Base-by-base conservation (phyloP, 2,888 invertebrate genomes). In the Lobophora halterata region DNA sequence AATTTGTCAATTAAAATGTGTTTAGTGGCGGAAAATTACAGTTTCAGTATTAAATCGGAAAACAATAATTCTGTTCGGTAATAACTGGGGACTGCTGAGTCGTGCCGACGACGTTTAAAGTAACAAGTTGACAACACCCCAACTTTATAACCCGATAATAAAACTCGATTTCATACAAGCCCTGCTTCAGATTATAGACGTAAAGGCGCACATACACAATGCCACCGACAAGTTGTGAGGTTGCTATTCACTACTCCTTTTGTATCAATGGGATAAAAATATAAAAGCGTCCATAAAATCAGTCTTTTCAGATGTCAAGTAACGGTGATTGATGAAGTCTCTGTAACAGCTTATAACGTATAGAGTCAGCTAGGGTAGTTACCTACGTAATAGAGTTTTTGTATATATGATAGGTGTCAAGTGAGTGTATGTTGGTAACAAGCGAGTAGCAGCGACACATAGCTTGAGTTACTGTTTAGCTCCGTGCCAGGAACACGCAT, bases 141-240 rank as follows among this genome's bases (percentile, higher is more conserved):
- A 66, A 76, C 72, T 86, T 85, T 83, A 85, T 81, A 81, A 77
- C 81, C 82, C 77, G 77, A 79, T 82, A 81, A 83, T 83, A 85
- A 86, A 86, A 85, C 75, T 82, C 79, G 81, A 81, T 81, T 85
- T 77, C 85, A 80, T 80, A 80, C 74, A 79, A 69, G 67, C 63
- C 68, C 53, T 60, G 70, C 67, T 68, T 65, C 56, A 56, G 64
- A 75, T 71, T 72, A 75, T 68, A 68, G 66, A 65, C 54, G 48
- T 45, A 46, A 37, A 44, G 46, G 36, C 30, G 38, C 25, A 25
- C 5, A 12, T 24, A 35, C 36, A 42, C 26, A 26, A 13, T 18
- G 24, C 3, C 3, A 18, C n/a, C 20, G 7, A 34, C 18, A 26
- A 16, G 16, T 16, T 26, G 9, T 16, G 8, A 26, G 14, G 8